Evolutionary conservation across 2,113 vertebrate species (phyloP), one percentile per base, ranked within the genome.

Genomic region (Zosterops borbonicus): DNA sequence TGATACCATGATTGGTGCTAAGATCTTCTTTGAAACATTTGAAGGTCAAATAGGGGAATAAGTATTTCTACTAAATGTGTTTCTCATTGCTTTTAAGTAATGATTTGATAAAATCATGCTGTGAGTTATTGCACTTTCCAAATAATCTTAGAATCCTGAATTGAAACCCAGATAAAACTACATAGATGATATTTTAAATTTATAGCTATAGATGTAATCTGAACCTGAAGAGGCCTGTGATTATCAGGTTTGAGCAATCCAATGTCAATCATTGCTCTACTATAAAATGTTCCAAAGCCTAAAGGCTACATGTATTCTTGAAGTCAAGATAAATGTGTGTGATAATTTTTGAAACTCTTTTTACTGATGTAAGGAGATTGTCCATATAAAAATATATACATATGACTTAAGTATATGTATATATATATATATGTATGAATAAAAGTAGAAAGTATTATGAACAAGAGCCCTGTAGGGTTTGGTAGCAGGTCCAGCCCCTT

Each of bases 341-440:
- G 39, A 9, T 35, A 41, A 37, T 42, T 83, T 55, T 59, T 53
- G 59, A 52, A 84, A 42, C 5, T 64, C 8, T 59, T 71, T 74
- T 79, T 76, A 50, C 9, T 80, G 25, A 25, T 3, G 3, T 53
- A 33, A 79, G 55, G 11, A 70, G 41, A 31, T 33, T 37, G 19
- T 87, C 3, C 7, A 39, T 39, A 22, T 6, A 3, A 9, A 11
- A 11, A 9, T 27, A 46, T 11, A 33, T n/a, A n/a, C 20, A 9
- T 14, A 56, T 10, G 20, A 19, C 5, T 5, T 12, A 12, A 15
- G 7, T 37, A 10, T 59, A 6, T 39, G 1, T 46, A 2, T 18
- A 2, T 39, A 3, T 39, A 10, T 49, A 5, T 24, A 1, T 21
- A 14, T 52, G 3, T 20, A 42, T 1, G 0, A 73, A 14, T 35